These are phyloP conservation scores for Pantala flavescens DNA, from an alignment of 1,140 invertebrate species.

Conservation along the genomic window DNA sequence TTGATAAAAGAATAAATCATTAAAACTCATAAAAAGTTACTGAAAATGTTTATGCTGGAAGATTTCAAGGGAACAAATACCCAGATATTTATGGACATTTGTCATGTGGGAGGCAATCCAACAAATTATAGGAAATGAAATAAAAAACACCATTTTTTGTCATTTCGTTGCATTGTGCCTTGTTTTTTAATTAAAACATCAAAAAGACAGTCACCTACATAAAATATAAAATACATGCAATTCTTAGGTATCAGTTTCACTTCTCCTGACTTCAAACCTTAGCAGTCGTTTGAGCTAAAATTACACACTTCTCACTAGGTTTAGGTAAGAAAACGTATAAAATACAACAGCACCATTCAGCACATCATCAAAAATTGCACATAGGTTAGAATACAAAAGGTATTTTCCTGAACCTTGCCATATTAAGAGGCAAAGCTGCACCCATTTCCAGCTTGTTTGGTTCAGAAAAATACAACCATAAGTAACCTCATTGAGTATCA, in stretches of 20 bases:
- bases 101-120: too few species aligned
- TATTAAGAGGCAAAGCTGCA: neutral
- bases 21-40: too few species aligned
- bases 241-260: neutral
- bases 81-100: too few species aligned
- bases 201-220: slow-evolving; percentile 9
- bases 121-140: neutral
- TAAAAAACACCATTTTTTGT: neutral
- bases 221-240: slow-evolving; percentile 11
- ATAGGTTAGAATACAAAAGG: neutral
- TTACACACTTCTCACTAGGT: neutral
- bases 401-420: neutral
- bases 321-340: neutral
- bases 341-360: neutral
- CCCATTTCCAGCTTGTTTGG: neutral
- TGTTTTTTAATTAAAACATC: slow-evolving; percentile 9
- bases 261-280: neutral
- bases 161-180: neutral
- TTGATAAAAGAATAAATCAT: too few species aligned
- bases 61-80: too few species aligned
- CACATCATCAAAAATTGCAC: neutral
- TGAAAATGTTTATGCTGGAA: too few species aligned
- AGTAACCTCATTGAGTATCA: too few species aligned
- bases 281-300: neutral
- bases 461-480: neutral